A percentile compares a stretch with the other conserved stretches of the same genome.
Evolutionary conservation across 2,797 vertebrate genomes (phyloP).

Genomic region (Lepilemur septentrionalis): DNA sequence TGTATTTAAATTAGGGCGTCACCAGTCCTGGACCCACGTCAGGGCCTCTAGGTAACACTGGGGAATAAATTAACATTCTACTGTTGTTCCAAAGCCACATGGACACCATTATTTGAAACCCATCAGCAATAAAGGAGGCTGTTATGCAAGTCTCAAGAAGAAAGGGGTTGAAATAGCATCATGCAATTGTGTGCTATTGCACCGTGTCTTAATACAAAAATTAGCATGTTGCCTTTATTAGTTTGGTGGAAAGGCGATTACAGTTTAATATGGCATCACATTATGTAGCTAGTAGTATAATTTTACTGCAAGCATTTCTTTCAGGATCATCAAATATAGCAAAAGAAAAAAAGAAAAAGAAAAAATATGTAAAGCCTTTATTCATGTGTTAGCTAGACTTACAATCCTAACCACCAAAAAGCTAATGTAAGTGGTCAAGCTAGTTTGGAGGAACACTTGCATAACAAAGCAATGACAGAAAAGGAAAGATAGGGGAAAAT

Average conservation of each 20-base stretch:
- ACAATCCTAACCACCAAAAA: conserved; percentile 50
- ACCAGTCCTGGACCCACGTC: conserved; percentile 82
- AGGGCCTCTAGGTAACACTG: conserved; percentile 83
- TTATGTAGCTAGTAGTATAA: conserved; percentile 70
- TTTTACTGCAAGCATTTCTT: conserved; percentile 76
- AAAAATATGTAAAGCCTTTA: conserved; percentile 45
- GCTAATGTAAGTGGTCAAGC: conserved; percentile 49
- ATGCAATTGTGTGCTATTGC: conserved; percentile 80
- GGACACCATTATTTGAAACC: conserved; percentile 84
- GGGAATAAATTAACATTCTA: conserved; percentile 88
- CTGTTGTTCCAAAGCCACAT: conserved; percentile 86
- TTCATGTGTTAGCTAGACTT: conserved; percentile 56
- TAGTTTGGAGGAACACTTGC: not conserved
- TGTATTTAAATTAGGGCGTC: conserved; percentile 85
- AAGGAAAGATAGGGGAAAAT: conserved; percentile 53
- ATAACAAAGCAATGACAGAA: conserved; percentile 68
- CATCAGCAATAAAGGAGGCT: conserved; percentile 82
- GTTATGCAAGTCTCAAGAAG: conserved; percentile 82
- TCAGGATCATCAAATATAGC: conserved; percentile 75
- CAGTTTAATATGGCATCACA: conserved; percentile 72
- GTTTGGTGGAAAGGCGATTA: conserved; percentile 60
- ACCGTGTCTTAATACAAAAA: conserved; percentile 82
- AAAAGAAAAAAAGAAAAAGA: conserved; percentile 46
- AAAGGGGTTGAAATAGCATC: conserved; percentile 80
- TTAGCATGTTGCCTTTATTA: conserved; percentile 79